Percentiles rank a stretch among this genome's conserved stretches.
Conservation (phyloP, 2,797 vertebrate species). For the Epinephelus coioides region DNA sequence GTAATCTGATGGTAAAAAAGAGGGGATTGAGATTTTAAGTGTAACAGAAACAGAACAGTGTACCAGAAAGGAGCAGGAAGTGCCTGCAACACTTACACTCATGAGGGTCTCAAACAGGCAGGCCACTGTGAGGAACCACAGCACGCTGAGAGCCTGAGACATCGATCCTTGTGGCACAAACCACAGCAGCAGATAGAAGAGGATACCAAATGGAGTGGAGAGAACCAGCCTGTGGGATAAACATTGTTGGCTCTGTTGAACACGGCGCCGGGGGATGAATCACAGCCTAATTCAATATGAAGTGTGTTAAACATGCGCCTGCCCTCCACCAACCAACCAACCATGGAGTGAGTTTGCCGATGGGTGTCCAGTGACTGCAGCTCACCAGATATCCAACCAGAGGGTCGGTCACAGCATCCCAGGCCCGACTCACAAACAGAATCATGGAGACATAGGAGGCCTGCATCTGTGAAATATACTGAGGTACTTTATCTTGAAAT, state of each 20-base stretch:
- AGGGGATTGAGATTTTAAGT: too few species aligned
- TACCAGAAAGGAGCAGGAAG: slow-evolving; percentile 2
- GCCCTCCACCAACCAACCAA: slow-evolving; percentile 62
- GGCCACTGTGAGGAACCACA: slow-evolving; percentile 82
- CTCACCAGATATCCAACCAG: slow-evolving; percentile 85
- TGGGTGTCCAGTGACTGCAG: slow-evolving; percentile 78
- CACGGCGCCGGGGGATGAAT: neutral
- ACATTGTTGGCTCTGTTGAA: slow-evolving; percentile 24
- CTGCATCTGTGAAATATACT: slow-evolving; percentile 74
- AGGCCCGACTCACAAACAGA: slow-evolving; percentile 83
- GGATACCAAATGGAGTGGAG: slow-evolving; percentile 80
- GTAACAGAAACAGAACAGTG: too few species aligned
- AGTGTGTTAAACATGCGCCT: neutral
- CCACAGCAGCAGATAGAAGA: slow-evolving; percentile 84
- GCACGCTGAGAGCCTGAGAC: slow-evolving; percentile 69
- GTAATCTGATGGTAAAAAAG: too few species aligned
- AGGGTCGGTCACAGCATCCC: slow-evolving; percentile 86
- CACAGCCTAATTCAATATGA: slow-evolving; percentile 14
- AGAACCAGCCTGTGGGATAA: slow-evolving; percentile 75
- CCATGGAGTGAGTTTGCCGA: slow-evolving; percentile 83
- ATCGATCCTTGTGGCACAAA: slow-evolving; percentile 68
- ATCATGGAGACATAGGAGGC: slow-evolving; percentile 82
- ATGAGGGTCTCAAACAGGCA: slow-evolving; percentile 87
- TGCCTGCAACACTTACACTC: slow-evolving; percentile 76
- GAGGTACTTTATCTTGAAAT: slow-evolving; percentile 2